Evolutionary conservation across 2,797 vertebrate species (phyloP), one percentile per base, ranked within the genome.

Genomic region (Toxotes lorentzi): DNA sequence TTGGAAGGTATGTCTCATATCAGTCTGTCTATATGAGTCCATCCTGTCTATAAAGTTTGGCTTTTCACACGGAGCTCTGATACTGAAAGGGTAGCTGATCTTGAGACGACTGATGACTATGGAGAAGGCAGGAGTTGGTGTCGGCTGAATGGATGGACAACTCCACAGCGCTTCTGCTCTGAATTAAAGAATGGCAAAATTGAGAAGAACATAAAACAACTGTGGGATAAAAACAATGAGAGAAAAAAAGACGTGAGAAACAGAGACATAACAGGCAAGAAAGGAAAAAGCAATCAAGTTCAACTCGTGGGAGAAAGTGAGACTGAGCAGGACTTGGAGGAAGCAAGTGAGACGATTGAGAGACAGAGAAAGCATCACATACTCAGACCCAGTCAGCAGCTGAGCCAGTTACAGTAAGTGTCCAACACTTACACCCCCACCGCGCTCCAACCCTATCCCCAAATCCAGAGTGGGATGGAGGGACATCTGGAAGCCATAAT

Each of bases 401-500:
- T 57, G 83, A 82, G 83, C 62, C 82, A 73, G 86, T 91, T 88
- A 91, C 85, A 88, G 82, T 87, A 86, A 87, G 82, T 82, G 88
- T 90, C 91, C 84, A 82, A 88, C 79, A 34, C 82, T 87, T 74
- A 81, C 74, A 87, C 62, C 83, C 73, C 17, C 62, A 79, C 47
- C 27, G 12, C 13, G 21, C 82, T 86, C 78, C 78, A 85, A 82
- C 72, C 73, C 86, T 76, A 90, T 83, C 88, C 75, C 81, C 73
- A 78, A 70, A 81, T 88, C 81, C 81, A 67, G 70, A 89, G 86
- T 64, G 84, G 81, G 91, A 91, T 38, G 53, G 80, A 82, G 90
- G 84, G 89, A 95, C 95, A 96, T 96, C 95, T 96, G 95, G 95
- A 95, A 96, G 90, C 87, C 88, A 95, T 96, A 94, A 94, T 73